Base-by-base conservation (phyloP, 2,888 invertebrate genomes). In the Polydrusus tereticollis region DNA sequence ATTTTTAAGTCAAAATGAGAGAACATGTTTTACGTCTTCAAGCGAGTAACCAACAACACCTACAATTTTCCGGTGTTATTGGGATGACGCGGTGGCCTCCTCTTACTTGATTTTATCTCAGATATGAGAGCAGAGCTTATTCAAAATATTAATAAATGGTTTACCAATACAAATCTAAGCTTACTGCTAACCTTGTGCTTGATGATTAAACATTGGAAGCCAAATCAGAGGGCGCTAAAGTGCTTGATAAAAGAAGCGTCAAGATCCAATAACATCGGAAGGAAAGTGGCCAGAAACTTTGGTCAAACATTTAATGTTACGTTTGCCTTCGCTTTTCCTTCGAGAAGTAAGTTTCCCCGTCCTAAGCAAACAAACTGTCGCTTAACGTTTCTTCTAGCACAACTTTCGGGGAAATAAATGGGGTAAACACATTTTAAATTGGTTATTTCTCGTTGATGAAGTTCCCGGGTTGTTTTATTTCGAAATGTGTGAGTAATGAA, bases 271-370 rank as follows among this genome's bases (percentile, higher is more conserved):
- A 55, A 55, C 29, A 55, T 29, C 52, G 52, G 52, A 55, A 33
- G 52, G 52, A 29, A 55, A 55, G 52, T 55, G 21, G 41, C 59
- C 59, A 41, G 62, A 68, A 68, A 72, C 66, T 72, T 72, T 62
- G 58, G 66, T 66, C 66, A 60, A 73, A 69, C 73, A 64, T 66
- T 69, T 73, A 73, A 69, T 69, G 66, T 69, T 69, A 73, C 69
- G 52, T 64, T 73, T 73, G 69, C 65, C 72, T 68, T 59, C 47
- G 69, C 47, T 73, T 73, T 68, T 65, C 23, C 59, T 26, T 14
- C 38, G 59, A 21, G 29, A 55, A 55, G 52, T 55, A 26, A 55
- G 52, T 29, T 55, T 55, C 29, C 52, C 52, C 2, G 52, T 55
- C 52, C 52, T 55, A 55, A 55, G 3, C 26, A 50, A 50, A 50